phyloP scores from a whole-genome alignment of 2,888 invertebrate species.

The Myathropa florea region DNA sequence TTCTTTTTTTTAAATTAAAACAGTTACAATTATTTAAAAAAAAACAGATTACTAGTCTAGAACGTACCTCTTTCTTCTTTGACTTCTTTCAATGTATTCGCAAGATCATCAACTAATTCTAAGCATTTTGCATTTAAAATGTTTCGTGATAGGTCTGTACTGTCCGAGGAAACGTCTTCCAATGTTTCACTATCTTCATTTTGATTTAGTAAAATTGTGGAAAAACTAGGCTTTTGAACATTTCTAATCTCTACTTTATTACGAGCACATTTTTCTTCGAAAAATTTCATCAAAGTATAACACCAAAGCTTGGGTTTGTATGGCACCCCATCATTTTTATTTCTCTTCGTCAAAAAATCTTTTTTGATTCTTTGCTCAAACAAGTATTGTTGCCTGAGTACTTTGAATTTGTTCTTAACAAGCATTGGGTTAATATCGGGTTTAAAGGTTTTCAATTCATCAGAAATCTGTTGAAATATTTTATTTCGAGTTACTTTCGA shows the following conservation, averaged over 20 bases:
- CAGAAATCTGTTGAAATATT: not conserved
- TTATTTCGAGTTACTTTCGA: not conserved
- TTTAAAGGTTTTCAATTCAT: not conserved
- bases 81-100: not conserved
- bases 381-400: not conserved
- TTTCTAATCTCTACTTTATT: not conserved
- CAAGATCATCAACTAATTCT: not conserved
- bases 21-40: not conserved
- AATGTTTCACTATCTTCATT: not conserved
- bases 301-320: slow-evolving; percentile 21
- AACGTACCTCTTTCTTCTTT: not conserved
- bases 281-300: not conserved
- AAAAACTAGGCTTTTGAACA: not conserved
- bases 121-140: not conserved
- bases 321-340: not conserved
- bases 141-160: not conserved
- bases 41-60: not conserved
- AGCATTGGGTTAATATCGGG: not conserved
- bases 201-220: not conserved
- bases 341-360: not conserved
- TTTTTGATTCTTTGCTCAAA: not conserved
- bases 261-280: not conserved
- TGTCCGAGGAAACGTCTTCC: slow-evolving; percentile 10
- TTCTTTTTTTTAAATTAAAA: not conserved
- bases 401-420: slow-evolving; percentile 3